Base-by-base conservation (phyloP, 2,113 vertebrate genomes). In the Nicator chloris region DNA sequence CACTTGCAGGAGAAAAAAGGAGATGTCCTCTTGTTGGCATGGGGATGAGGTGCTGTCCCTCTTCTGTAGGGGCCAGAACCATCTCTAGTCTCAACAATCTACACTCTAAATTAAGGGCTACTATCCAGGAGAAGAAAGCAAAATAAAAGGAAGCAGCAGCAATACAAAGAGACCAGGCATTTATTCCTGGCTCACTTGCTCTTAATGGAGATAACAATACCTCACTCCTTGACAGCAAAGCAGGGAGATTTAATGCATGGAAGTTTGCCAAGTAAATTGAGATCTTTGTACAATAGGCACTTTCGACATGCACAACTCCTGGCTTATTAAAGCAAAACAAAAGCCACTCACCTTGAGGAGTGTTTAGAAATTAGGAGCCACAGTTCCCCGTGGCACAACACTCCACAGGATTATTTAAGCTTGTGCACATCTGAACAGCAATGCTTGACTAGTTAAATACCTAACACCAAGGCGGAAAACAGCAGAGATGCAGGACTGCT, bases 211-310 rank as follows among this genome's bases (percentile, higher is more conserved):
- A 92, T 94, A 94, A 93, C 82, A 95, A 90, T 92, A 84, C 88
- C 80, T 92, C 88, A 86, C 72, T 94, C 86, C 86, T 88, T 93
- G 93, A 96, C 92, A 97, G 93, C 87, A 86, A 83, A 68, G 87
- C 88, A 68, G 82, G 31, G 85, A 93, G 64, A 49, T 76, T 95
- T 93, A 81, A 84, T 54, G 78, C 80, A 44, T 93, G 92, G 90
- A 95, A 94, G 56, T 90, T 88, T 96, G 86, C 92, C 93, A 96
- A 96, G 93, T 90, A 88, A 95, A 95, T 93, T 92, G 92, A 96
- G 94, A 96, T 95, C 92, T 95, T 95, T 71, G 83, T 81, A 83
- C 60, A 94, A 90, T 68, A 96, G 90, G 80, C 92, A 93, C 80
- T 96, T 96, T 88, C 47, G 40, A 93, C 95, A 84, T 37, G 68